Base-by-base conservation (phyloP, 2,888 invertebrate species). In the Netelia melanura region DNA sequence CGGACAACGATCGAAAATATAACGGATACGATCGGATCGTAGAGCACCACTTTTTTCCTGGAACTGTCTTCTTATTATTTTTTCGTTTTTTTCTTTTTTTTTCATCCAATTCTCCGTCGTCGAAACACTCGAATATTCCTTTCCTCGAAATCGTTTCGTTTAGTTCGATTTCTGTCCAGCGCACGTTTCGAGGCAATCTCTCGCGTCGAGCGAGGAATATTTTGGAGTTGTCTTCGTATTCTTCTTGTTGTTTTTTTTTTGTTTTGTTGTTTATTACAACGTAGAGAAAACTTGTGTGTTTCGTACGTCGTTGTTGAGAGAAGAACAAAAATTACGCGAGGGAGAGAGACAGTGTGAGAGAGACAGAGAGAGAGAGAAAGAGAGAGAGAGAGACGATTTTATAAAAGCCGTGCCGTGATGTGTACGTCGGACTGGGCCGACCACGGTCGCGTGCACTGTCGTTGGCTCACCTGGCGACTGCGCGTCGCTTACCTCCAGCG, bases 401-500 rank as follows among this genome's bases (percentile, higher is more conserved):
- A 17, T 79, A 64, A 23, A 78, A 79, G 81, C 84, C 80, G 87
- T 85, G 85, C 85, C 85, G 81, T 72, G 86, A 83, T 89, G 88
- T 87, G 84, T 84, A 88, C 87, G 88, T 84, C 84, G 86, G 86
- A 87, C 86, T 89, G 87, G 85, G 84, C 86, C 83, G 80, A 83
- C 88, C 87, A 84, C 86, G 86, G 85, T 83, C 87, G 87, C 89
- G 88, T 88, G 88, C 88, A 88, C 89, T 88, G 88, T 87, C 89
- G 89, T 89, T 89, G 86, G 90, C 91, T 93, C 92, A 93, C 93
- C 93, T 93, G 93, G 93, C 93, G 92, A 92, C 92, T 92, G 92
- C 91, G 91, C 91, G 90, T 90, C 86, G 87, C 86, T 86, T 84
- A 85, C 87, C 85, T 83, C 70, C 79, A 25, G 75, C 65, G 71